Evolutionary conservation across 2,888 invertebrate genomes (phyloP).

Genomic region (Hipparchia semele): DNA sequence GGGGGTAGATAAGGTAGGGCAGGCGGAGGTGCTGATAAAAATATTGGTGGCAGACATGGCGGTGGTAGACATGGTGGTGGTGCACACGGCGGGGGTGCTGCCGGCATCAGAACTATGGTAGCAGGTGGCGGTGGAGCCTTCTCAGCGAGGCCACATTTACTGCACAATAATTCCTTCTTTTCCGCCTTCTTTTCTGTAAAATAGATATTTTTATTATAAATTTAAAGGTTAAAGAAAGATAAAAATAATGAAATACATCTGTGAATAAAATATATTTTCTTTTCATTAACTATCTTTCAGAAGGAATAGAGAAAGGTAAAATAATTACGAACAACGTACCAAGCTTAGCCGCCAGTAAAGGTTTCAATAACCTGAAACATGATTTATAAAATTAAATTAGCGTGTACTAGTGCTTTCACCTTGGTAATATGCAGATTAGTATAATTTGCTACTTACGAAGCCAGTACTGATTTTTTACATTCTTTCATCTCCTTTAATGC

Average conservation of each 20-base stretch:
- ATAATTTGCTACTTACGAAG: constrained; percentile 59
- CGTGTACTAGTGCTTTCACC: background rate
- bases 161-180: constrained; percentile 44
- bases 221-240: background rate
- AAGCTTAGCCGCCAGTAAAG: constrained; percentile 57
- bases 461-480: constrained; percentile 66
- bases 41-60: constrained; percentile 47
- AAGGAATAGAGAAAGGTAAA: background rate
- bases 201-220: background rate
- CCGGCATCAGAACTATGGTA: constrained; percentile 67
- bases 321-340: constrained; percentile 50
- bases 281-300: background rate
- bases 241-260: background rate
- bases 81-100: constrained; percentile 48
- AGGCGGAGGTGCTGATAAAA: constrained; percentile 45
- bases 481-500: constrained; percentile 73
- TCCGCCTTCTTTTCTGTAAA: constrained; percentile 38
- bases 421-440: background rate
- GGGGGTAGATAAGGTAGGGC: constrained; percentile 49
- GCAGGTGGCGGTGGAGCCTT: constrained; percentile 52
- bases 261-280: background rate
- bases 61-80: constrained; percentile 51
- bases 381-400: constrained; percentile 26
- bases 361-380: constrained; percentile 68
- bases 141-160: constrained; percentile 41